These are phyloP conservation scores for Anguilla japonica DNA, from an alignment of 2,113 vertebrate genomes.

Conservation along the genomic window DNA sequence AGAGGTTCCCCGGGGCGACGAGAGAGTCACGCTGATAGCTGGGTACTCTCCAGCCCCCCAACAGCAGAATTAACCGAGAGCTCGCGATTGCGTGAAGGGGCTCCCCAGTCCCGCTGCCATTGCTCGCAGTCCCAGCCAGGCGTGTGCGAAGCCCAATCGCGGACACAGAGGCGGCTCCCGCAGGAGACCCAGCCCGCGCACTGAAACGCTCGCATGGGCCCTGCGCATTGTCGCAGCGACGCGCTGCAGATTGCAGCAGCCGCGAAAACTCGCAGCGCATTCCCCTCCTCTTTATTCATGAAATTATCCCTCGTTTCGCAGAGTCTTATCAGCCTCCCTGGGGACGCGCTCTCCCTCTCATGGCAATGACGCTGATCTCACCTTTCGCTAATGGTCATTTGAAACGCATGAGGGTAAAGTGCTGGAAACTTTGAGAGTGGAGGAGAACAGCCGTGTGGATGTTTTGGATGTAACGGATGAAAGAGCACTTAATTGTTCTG, in stretches of 20 bases:
- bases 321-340: constrained; percentile 54
- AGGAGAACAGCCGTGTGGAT: neutral
- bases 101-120: constrained; percentile 66
- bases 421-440: constrained; percentile 5
- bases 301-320: constrained; percentile 21
- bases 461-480: constrained; percentile 25
- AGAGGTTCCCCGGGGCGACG: constrained; percentile 68
- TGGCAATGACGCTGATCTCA: constrained; percentile 41
- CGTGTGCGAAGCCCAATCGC: neutral
- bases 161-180: neutral
- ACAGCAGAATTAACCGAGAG: constrained; percentile 64
- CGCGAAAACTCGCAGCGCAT: constrained; percentile 25
- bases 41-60: constrained; percentile 63
- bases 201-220: constrained; percentile 24
- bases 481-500: constrained; percentile 13
- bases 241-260: constrained; percentile 56
- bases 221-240: constrained; percentile 37
- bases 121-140: constrained; percentile 60
- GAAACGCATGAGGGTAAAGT: neutral
- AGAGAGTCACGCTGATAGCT: constrained; percentile 65
- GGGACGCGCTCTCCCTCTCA: constrained; percentile 40
- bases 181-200: neutral
- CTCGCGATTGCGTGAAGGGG: constrained; percentile 75
- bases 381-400: constrained; percentile 20
- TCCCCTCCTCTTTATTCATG: constrained; percentile 6